phyloP scores from a whole-genome alignment of 2,113 vertebrate genomes.

The Isurus oxyrinchus region DNA sequence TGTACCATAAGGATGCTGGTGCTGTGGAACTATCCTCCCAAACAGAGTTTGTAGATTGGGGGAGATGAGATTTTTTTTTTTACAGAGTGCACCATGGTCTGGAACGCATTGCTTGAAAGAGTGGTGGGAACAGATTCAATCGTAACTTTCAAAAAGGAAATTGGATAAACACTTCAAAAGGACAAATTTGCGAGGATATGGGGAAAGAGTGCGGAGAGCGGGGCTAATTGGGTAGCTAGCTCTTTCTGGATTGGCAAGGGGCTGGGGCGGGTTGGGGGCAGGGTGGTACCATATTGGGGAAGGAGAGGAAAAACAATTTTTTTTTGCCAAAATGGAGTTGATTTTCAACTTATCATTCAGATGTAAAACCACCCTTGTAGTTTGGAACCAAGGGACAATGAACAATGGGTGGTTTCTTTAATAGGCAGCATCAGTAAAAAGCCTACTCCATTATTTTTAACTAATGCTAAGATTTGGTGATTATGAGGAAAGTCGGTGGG shows the following conservation, averaged over 20 bases:
- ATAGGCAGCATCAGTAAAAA: background rate
- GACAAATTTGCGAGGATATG: background rate
- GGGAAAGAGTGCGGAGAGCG: background rate
- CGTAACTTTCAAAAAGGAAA: background rate
- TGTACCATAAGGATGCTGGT: background rate
- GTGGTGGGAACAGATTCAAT: background rate
- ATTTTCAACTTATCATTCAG: background rate
- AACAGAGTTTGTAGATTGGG: background rate
- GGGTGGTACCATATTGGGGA: background rate
- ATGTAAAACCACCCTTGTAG: background rate
- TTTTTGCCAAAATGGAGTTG: background rate
- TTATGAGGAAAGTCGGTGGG: background rate
- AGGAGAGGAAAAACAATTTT: background rate
- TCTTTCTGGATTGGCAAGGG: background rate
- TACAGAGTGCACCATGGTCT: background rate
- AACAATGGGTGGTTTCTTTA: background rate
- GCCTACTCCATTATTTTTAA: background rate
- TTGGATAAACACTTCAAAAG: background rate
- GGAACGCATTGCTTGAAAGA: background rate
- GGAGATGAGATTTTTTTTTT: too few relatives aligned
- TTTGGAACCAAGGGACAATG: background rate
- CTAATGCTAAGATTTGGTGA: background rate
- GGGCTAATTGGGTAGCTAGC: background rate
- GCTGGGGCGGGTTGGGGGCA: background rate
- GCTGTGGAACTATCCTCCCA: background rate